These are phyloP conservation scores for Lanius collurio DNA, from an alignment of 2,113 vertebrate species.

Conservation along the genomic window DNA sequence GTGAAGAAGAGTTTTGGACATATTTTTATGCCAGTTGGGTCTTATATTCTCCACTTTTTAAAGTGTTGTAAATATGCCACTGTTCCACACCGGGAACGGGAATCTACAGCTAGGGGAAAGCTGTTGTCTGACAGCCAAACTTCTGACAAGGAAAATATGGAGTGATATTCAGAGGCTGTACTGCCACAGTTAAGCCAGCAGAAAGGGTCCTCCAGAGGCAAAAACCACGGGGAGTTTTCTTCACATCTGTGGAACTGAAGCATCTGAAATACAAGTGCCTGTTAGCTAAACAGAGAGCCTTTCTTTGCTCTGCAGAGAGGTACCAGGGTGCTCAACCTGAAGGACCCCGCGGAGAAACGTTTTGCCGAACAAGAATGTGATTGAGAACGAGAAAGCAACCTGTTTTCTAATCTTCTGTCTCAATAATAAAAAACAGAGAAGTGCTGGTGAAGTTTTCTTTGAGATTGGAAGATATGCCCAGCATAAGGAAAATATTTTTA, in stretches of 20 bases:
- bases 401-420: background rate
- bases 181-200: background rate
- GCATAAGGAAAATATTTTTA: background rate
- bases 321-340: background rate
- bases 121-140: conserved; percentile 25
- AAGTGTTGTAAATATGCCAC: conserved; percentile 29
- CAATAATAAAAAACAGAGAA: background rate
- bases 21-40: conserved; percentile 16
- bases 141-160: conserved; percentile 26
- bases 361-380: background rate
- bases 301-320: background rate
- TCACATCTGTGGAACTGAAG: conserved; percentile 28
- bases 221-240: background rate
- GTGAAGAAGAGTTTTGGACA: background rate
- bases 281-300: background rate
- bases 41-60: background rate
- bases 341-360: fast-evolving
- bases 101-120: background rate
- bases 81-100: background rate
- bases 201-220: conserved; percentile 13
- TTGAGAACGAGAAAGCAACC: background rate
- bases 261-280: background rate
- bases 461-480: background rate
- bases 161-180: conserved; percentile 10
- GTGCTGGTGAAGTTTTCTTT: background rate